Evolutionary conservation across 2,113 vertebrate species (phyloP).

Genomic region (Clarias batrachus): DNA sequence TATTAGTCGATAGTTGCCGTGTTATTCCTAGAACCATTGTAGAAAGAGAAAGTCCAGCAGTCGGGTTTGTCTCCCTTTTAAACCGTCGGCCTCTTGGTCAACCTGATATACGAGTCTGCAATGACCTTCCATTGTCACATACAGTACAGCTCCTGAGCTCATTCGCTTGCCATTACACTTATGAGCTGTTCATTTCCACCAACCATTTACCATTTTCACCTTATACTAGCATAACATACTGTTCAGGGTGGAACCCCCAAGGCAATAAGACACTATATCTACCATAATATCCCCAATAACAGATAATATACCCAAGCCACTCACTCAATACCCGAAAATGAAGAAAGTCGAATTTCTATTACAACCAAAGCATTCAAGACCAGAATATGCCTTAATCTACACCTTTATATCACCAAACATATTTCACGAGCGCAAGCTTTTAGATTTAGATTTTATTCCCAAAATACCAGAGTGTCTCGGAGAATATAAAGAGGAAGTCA

Average conservation of each 20-base stretch:
- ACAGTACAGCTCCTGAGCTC: conserved; percentile 4
- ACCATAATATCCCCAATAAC: conserved; percentile 8
- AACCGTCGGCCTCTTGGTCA: neutral
- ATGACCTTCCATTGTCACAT: conserved; percentile 18
- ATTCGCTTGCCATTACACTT: conserved; percentile 32
- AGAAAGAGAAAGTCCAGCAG: neutral
- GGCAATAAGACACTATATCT: conserved; percentile 36
- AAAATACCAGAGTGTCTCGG: conserved; percentile 9
- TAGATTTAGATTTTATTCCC: conserved; percentile 17
- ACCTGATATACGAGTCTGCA: conserved; percentile 27
- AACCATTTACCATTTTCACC: no score
- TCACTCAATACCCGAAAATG: neutral
- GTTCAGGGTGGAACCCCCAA: neutral
- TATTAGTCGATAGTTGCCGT: neutral
- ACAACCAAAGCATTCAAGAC: neutral
- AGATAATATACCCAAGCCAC: conserved; percentile 6
- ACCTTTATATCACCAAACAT: neutral
- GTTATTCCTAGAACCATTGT: neutral
- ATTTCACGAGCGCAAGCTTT: neutral
- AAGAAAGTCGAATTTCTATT: neutral
- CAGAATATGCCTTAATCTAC: neutral
- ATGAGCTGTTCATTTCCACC: conserved; percentile 41
- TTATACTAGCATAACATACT: conserved; percentile 43
- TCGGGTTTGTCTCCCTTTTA: neutral
- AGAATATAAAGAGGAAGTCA: conserved; percentile 27